Evolutionary conservation across 2,888 invertebrate genomes (phyloP).

Genomic region (Agrotis puta): DNA sequence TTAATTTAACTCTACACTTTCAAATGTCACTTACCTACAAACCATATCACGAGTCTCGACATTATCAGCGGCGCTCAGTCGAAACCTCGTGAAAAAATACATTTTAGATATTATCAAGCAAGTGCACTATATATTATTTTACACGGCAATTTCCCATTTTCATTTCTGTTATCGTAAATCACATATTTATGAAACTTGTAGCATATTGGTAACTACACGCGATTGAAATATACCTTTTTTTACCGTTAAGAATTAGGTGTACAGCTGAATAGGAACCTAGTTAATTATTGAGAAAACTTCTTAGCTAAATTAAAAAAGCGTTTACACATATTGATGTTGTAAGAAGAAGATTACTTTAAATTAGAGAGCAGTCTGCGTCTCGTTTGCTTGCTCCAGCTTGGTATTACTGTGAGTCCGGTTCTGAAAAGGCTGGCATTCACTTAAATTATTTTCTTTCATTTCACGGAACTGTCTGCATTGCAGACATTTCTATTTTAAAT

Average conservation of each 20-base stretch:
- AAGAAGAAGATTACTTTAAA: conserved; percentile 23
- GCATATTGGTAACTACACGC: conserved; percentile 49
- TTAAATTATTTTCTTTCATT: conserved; percentile 72
- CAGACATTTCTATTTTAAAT: conserved; percentile 73
- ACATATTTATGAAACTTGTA: conserved; percentile 60
- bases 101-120: conserved; percentile 69
- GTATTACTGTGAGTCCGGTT: conserved; percentile 61
- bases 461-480: conserved; percentile 75
- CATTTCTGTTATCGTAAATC: conserved; percentile 81
- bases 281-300: conserved; percentile 23
- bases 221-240: conserved; percentile 45
- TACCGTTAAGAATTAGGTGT: background rate
- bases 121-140: conserved; percentile 72
- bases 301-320: background rate
- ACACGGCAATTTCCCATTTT: conserved; percentile 84
- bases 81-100: conserved; percentile 68
- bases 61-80: conserved; percentile 70
- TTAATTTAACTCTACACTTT: background rate
- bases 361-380: conserved; percentile 59
- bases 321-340: conserved; percentile 11
- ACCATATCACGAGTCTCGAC: conserved; percentile 68
- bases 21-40: conserved; percentile 68
- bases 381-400: conserved; percentile 42
- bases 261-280: conserved; percentile 2
- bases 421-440: conserved; percentile 70